Percentiles rank a stretch among this genome's conserved stretches.
phyloP scores from a whole-genome alignment of 2,113 vertebrate genomes.

The Dromiciops gliroides region DNA sequence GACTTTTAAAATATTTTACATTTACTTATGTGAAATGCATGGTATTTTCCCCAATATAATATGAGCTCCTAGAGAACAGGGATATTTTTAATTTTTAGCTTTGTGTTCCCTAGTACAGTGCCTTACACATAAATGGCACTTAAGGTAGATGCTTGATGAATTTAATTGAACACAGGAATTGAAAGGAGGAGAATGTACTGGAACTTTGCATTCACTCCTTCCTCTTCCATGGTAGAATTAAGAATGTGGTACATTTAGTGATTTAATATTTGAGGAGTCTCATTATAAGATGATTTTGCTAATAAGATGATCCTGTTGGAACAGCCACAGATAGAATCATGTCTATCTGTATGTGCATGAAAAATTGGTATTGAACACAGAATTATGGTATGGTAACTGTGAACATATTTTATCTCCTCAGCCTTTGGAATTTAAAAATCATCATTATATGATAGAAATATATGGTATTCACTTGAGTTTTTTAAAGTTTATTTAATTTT shows the following conservation, averaged over 20 bases:
- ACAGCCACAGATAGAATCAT: background rate
- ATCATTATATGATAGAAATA: no score
- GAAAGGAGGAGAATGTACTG: background rate
- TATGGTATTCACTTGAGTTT: no score
- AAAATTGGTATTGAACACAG: background rate
- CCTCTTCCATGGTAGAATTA: background rate
- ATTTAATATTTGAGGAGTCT: background rate
- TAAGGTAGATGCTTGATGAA: background rate
- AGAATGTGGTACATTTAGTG: background rate
- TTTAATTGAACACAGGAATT: background rate
- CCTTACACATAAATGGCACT: background rate
- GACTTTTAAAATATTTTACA: background rate
- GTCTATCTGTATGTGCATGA: background rate
- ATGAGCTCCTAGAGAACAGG: background rate
- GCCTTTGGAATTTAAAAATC: background rate
- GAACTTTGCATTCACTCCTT: background rate
- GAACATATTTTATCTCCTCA: background rate
- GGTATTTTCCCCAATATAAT: background rate
- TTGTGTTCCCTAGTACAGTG: background rate
- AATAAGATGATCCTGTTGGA: background rate
- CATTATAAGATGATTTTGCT: background rate
- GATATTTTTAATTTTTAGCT: background rate
- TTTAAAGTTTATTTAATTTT: background rate
- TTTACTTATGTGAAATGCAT: background rate
- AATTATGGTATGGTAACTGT: background rate